These are phyloP conservation scores for Platichthys flesus DNA, from an alignment of 2,113 vertebrate genomes.

Conservation along the genomic window DNA sequence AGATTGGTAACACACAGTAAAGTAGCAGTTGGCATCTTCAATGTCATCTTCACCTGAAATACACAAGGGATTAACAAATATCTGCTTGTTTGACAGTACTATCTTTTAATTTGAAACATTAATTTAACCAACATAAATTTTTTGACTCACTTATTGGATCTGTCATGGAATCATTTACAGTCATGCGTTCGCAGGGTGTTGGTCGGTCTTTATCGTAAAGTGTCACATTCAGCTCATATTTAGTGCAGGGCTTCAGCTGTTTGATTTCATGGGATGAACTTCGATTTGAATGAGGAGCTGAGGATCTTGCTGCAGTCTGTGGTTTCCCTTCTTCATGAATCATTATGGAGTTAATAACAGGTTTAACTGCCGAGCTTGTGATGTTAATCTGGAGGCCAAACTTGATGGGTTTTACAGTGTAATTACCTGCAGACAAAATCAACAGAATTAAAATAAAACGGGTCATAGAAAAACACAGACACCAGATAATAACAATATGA, in stretches of 20 bases:
- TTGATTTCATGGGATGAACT: accelerated
- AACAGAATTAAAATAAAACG: slow-evolving; percentile 1
- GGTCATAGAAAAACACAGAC: neutral
- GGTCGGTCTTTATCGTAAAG: neutral
- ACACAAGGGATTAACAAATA: slow-evolving; percentile 9
- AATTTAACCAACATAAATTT: neutral
- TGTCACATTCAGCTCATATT: slow-evolving; percentile 4
- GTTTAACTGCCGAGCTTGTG: accelerated
- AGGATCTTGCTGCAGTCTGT: accelerated
- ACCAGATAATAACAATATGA: neutral
- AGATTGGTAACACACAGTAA: slow-evolving; percentile 22
- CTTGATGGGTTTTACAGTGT: neutral
- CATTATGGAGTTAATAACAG: accelerated
- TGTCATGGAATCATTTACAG: accelerated
- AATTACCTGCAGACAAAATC: slow-evolving; percentile 57
- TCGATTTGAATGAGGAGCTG: accelerated
- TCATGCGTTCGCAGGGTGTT: too few species aligned
- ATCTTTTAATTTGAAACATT: neutral
- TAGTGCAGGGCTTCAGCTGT: slow-evolving; percentile 65
- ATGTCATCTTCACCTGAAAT: slow-evolving; percentile 26
- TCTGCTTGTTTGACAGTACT: neutral
- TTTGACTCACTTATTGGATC: slow-evolving; percentile 36
- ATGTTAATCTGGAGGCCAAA: slow-evolving; percentile 35
- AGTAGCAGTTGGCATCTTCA: accelerated
- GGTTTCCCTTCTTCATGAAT: accelerated